These are phyloP conservation scores for Stenodera caucasica DNA, from an alignment of 2,888 invertebrate species.

Conservation along the genomic window DNA sequence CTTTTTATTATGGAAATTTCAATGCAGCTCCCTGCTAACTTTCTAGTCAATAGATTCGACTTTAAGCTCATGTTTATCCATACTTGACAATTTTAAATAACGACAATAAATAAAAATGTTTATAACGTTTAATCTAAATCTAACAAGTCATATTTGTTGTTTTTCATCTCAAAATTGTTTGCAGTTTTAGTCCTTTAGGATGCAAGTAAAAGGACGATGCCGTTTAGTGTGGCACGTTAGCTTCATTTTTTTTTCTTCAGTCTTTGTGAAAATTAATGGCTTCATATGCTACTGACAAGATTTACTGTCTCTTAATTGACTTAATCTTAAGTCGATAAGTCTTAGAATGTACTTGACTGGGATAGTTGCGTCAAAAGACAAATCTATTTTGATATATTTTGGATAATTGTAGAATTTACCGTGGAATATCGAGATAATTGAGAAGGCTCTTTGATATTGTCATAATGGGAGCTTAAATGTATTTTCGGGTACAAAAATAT, in stretches of 20 bases:
- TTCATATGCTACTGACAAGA: constrained; percentile 24
- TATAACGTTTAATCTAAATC: constrained; percentile 4
- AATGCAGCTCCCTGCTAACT: constrained; percentile 10
- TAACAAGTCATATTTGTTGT: constrained; percentile 17
- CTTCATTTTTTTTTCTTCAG: constrained; percentile 7
- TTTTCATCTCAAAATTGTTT: background rate
- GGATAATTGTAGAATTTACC: background rate
- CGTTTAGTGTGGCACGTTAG: constrained; percentile 11
- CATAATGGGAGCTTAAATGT: background rate
- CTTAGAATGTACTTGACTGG: background rate
- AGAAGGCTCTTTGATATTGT: too few species aligned
- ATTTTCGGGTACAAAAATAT: too few species aligned
- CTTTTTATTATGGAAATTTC: constrained; percentile 17
- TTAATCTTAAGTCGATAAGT: constrained; percentile 18
- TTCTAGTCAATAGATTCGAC: constrained; percentile 21
- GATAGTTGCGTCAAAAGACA: background rate
- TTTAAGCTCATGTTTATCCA: constrained; percentile 7
- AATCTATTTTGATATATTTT: background rate
- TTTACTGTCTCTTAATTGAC: constrained; percentile 27
- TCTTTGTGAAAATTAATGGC: constrained; percentile 22
- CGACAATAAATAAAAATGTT: constrained; percentile 24
- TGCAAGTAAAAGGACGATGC: constrained; percentile 21
- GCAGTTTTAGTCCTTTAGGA: constrained; percentile 14
- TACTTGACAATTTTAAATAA: constrained; percentile 11
- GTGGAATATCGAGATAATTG: background rate